phyloP scores from a whole-genome alignment of 2,797 vertebrate genomes.

The Microctenopoma lineatum region DNA sequence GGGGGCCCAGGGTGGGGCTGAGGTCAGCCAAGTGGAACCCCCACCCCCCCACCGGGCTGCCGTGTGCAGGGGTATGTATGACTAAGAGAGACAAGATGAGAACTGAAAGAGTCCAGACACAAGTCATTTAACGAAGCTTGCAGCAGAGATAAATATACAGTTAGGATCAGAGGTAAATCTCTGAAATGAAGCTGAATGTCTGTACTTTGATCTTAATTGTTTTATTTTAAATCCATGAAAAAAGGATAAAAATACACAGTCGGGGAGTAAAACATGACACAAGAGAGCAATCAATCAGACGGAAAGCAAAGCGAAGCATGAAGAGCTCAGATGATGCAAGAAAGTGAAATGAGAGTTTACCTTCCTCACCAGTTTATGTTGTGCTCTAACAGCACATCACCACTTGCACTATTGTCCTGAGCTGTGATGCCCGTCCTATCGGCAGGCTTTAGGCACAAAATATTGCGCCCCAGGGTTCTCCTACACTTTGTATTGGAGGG shows the following conservation, averaged over 20 bases:
- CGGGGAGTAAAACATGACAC: slow-evolving; percentile 19
- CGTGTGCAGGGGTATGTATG: slow-evolving; percentile 40
- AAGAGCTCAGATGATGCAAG: slow-evolving; percentile 41
- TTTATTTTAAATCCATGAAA: no score
- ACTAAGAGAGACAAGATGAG: slow-evolving; percentile 19
- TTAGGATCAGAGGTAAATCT: no score
- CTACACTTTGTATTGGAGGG: no score
- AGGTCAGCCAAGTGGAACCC: slow-evolving; percentile 60
- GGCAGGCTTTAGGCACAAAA: no score
- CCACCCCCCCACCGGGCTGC: slow-evolving; percentile 26
- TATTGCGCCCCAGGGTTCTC: no score
- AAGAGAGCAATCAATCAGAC: background rate
- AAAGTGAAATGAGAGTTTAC: slow-evolving; percentile 35
- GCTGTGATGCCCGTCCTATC: no score
- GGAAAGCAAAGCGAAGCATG: slow-evolving; percentile 6
- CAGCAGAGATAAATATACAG: slow-evolving; percentile 16
- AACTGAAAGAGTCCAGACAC: slow-evolving; percentile 14
- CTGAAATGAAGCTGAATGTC: no score
- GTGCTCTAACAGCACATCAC: no score
- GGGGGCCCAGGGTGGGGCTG: slow-evolving; percentile 62
- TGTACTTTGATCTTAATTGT: no score
- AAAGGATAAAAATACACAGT: background rate
- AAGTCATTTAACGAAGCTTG: slow-evolving; percentile 42
- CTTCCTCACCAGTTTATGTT: no score
- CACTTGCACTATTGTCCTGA: background rate